These are phyloP conservation scores for Hoplodrina blanda DNA, from an alignment of 2,888 invertebrate genomes.

Conservation along the genomic window DNA sequence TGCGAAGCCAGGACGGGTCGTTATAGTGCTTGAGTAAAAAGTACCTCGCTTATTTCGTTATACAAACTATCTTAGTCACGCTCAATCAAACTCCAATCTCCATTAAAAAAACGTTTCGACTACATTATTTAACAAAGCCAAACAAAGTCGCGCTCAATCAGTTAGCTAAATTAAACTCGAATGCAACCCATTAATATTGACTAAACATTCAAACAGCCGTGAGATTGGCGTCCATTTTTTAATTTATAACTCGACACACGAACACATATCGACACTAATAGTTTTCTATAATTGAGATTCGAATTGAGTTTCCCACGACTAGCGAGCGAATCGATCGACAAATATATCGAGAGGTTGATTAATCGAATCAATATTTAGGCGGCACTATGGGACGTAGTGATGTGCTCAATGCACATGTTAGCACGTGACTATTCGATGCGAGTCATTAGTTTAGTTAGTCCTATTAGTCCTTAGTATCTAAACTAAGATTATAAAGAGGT, in stretches of 20 bases:
- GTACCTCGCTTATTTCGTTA: no score
- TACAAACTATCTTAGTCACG: neutral
- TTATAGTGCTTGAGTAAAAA: no score
- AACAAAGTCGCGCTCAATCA: constrained; percentile 54
- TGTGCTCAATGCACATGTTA: constrained; percentile 36
- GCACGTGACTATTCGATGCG: constrained; percentile 46
- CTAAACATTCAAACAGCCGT: constrained; percentile 67
- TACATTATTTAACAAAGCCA: constrained; percentile 20
- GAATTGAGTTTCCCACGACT: constrained; percentile 77
- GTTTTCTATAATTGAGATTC: constrained; percentile 78
- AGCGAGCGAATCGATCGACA: constrained; percentile 68
- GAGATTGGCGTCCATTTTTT: constrained; percentile 74
- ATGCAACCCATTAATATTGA: constrained; percentile 62
- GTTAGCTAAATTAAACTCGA: constrained; percentile 55
- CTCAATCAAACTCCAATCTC: neutral
- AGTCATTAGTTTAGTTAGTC: no score
- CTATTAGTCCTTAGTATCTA: no score
- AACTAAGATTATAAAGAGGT: no score
- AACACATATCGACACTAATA: constrained; percentile 68
- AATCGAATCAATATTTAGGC: constrained; percentile 78
- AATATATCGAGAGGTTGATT: constrained; percentile 76
- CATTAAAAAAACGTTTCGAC: constrained; percentile 9
- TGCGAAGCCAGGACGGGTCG: no score
- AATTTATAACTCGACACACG: constrained; percentile 71
- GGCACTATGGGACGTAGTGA: constrained; percentile 57